Percentiles rank a stretch among this genome's conserved stretches.
phyloP scores from a whole-genome alignment of 2,797 vertebrate species.

The Sarcoramphus papa region DNA sequence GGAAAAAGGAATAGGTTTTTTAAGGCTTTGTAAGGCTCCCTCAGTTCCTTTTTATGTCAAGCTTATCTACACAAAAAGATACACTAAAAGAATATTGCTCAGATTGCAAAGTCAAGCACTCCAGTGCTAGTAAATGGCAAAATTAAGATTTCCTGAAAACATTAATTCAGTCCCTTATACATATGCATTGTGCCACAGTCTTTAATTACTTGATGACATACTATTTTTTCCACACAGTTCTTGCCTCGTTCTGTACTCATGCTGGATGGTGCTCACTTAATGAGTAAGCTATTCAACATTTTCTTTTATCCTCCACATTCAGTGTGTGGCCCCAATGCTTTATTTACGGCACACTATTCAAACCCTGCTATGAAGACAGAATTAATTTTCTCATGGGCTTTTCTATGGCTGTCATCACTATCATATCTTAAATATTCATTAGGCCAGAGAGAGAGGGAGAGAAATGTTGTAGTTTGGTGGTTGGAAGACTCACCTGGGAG shows the following conservation, averaged over 20 bases:
- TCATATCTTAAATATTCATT: conserved; percentile 50
- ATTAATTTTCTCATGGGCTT: conserved; percentile 37
- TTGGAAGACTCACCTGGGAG: conserved; percentile 33
- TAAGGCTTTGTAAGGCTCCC: background rate
- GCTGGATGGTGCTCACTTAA: conserved; percentile 23
- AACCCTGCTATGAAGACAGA: background rate
- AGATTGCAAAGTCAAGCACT: conserved; percentile 31
- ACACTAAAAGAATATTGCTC: conserved; percentile 25
- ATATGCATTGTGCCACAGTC: conserved; percentile 3
- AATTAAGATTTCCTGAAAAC: conserved; percentile 46
- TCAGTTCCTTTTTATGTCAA: background rate
- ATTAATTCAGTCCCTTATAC: conserved; percentile 20
- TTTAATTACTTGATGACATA: conserved; percentile 48
- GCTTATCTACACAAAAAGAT: conserved; percentile 24
- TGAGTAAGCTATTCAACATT: conserved; percentile 34
- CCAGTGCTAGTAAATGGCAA: conserved; percentile 12
- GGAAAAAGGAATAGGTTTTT: conserved; percentile 13
- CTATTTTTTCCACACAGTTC: conserved; percentile 19
- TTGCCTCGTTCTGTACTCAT: background rate
- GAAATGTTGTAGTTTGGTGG: background rate
- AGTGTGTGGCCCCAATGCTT: background rate
- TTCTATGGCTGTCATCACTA: background rate
- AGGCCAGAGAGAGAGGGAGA: background rate
- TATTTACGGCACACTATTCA: background rate
- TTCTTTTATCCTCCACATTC: conserved; percentile 23